These are phyloP conservation scores for Gasterosteus nipponicus DNA, from an alignment of 2,113 vertebrate species.

Conservation along the genomic window DNA sequence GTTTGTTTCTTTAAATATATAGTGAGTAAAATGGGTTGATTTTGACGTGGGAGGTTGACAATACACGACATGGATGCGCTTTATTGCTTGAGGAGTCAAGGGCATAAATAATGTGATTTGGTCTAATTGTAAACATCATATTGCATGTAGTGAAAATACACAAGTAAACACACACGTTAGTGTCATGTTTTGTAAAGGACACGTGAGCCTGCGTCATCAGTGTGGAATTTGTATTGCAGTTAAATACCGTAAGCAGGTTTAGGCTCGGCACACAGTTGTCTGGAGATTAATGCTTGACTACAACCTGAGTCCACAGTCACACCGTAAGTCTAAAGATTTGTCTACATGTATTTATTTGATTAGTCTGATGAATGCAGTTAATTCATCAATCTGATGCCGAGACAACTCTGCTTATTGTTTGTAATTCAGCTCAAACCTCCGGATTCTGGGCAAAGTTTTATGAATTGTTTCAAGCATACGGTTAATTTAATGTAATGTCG, in stretches of 20 bases:
- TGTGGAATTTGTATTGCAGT: neutral
- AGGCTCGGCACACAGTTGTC: neutral
- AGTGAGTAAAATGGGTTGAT: neutral
- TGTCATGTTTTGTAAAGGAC: neutral
- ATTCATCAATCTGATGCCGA: neutral
- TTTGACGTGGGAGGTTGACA: neutral
- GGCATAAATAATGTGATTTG: neutral
- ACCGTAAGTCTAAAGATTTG: constrained; percentile 36
- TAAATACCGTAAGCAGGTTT: constrained; percentile 60
- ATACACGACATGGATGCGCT: too few species aligned
- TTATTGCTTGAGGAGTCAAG: neutral
- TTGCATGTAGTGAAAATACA: neutral
- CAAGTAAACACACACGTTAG: neutral
- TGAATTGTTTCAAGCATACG: neutral
- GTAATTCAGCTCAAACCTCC: neutral
- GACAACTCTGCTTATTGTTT: neutral
- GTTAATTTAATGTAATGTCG: neutral
- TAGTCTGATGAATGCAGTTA: neutral
- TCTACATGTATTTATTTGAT: neutral
- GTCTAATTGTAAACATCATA: neutral
- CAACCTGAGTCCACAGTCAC: neutral
- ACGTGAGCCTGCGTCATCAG: constrained; percentile 15
- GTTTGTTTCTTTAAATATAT: neutral
- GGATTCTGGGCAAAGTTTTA: neutral
- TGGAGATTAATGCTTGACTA: neutral